Evolutionary conservation across 2,888 invertebrate genomes (phyloP).

Genomic region (Coecobrya sp.): DNA sequence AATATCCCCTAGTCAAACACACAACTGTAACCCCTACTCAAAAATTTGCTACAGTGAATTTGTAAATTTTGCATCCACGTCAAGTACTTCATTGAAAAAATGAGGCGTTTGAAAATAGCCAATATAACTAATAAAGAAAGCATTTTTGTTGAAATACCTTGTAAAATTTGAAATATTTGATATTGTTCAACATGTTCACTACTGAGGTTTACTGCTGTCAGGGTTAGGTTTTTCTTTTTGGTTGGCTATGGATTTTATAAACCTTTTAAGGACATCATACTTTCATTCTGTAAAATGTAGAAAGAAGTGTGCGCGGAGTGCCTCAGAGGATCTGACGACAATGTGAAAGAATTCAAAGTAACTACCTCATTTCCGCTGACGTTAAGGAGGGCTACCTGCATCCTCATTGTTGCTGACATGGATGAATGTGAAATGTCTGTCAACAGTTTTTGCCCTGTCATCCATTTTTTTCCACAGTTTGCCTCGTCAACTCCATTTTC

Average conservation of each 20-base stretch:
- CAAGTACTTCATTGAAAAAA: too few species aligned
- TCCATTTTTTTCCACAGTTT: conserved; percentile 58
- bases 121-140: background rate
- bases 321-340: conserved; percentile 7
- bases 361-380: conserved; percentile 42
- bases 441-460: conserved; percentile 73
- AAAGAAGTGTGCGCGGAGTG: background rate
- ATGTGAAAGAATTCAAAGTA: conserved; percentile 22
- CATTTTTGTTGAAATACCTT: background rate
- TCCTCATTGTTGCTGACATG: conserved; percentile 64
- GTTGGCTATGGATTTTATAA: background rate
- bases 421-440: conserved; percentile 61
- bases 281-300: background rate
- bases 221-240: background rate
- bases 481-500: conserved; percentile 7
- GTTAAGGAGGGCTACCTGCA: conserved; percentile 47
- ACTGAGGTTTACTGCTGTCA: background rate
- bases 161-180: background rate
- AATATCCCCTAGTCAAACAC: too few species aligned
- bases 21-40: too few species aligned
- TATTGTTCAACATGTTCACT: background rate
- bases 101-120: too few species aligned
- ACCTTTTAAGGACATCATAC: background rate
- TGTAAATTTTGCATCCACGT: too few species aligned
- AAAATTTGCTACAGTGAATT: too few species aligned